Conservation (phyloP, 2,888 invertebrate species). For the Petrolisthes manimaculis region DNA sequence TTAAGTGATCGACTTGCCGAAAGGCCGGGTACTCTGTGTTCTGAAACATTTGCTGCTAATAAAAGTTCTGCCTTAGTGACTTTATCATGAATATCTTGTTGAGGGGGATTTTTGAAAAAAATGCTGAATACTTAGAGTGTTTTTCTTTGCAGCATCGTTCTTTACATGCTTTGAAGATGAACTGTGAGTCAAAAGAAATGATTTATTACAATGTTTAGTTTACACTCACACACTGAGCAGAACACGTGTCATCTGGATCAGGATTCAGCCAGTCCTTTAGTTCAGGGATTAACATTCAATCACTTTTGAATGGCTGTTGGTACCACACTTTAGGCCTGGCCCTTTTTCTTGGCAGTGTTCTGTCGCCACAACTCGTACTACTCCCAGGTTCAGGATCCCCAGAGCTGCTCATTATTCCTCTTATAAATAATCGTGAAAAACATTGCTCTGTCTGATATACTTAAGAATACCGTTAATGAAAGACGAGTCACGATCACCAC, state of each 20-base stretch:
- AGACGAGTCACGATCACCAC: too few species aligned
- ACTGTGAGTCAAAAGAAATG: not conserved
- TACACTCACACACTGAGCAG: constrained; percentile 13
- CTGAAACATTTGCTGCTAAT: constrained; percentile 24
- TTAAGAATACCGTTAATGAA: too few species aligned
- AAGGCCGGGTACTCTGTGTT: constrained; percentile 28
- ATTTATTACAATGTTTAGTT: constrained; percentile 23
- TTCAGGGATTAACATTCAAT: too few species aligned
- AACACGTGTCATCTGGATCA: too few species aligned
- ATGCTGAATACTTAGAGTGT: constrained; percentile 5
- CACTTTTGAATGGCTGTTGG: too few species aligned
- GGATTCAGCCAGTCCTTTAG: too few species aligned
- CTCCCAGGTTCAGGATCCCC: too few species aligned
- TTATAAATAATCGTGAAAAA: not conserved
- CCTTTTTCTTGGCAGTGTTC: too few species aligned
- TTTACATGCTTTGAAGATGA: constrained; percentile 14
- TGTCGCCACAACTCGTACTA: too few species aligned
- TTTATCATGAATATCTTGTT: constrained; percentile 6
- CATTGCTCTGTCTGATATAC: too few species aligned
- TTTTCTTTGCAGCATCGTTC: constrained; percentile 14
- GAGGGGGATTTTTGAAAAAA: not conserved
- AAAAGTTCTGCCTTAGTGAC: constrained; percentile 29
- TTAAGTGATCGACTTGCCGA: constrained; percentile 10
- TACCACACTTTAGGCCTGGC: too few species aligned
- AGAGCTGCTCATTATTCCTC: too few species aligned